Conservation (phyloP, 1,140 invertebrate species). For the Drosophila auraria region DNA sequence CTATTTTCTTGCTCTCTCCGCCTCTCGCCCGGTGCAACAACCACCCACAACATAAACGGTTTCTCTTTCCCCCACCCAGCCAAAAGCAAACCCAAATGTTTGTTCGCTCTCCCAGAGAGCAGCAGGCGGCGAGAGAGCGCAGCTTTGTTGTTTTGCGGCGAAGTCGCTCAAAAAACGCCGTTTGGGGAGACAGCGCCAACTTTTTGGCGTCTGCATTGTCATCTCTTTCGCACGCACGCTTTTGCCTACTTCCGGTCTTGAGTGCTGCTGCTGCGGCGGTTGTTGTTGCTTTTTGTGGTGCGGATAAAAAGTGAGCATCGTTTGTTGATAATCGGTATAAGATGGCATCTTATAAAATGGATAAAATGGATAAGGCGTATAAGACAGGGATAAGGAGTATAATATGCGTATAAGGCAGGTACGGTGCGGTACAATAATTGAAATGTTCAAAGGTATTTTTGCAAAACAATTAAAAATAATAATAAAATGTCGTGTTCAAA, state of each 20-base stretch:
- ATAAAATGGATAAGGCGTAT: background rate
- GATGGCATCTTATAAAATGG: slow-evolving; percentile 2
- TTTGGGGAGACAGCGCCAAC: slow-evolving; percentile 53
- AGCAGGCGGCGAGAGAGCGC: background rate
- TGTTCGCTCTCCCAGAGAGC: slow-evolving; percentile 22
- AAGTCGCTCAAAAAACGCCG: slow-evolving; percentile 80
- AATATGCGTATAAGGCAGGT: background rate
- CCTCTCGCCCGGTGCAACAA: slow-evolving; percentile 10
- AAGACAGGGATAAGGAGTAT: background rate
- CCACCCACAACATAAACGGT: slow-evolving; percentile 51
- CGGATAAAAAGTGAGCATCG: slow-evolving; percentile 63
- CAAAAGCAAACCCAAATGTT: slow-evolving; percentile 54
- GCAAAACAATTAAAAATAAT: no score
- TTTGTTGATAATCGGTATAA: slow-evolving; percentile 44
- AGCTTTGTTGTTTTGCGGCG: slow-evolving; percentile 62
- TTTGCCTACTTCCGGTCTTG: slow-evolving; percentile 64
- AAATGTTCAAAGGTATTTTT: no score
- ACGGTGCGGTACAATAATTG: no score
- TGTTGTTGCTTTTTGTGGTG: slow-evolving; percentile 51
- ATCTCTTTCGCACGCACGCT: slow-evolving; percentile 44
- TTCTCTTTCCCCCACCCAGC: slow-evolving; percentile 34
- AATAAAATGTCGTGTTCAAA: no score
- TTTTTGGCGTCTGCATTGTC: slow-evolving; percentile 31
- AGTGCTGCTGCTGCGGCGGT: slow-evolving; percentile 23
- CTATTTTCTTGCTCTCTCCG: background rate